A percentile compares a stretch with the other conserved stretches of the same genome.
Conservation (phyloP, 2,888 invertebrate genomes). For the Ectemnius lituratus region DNA sequence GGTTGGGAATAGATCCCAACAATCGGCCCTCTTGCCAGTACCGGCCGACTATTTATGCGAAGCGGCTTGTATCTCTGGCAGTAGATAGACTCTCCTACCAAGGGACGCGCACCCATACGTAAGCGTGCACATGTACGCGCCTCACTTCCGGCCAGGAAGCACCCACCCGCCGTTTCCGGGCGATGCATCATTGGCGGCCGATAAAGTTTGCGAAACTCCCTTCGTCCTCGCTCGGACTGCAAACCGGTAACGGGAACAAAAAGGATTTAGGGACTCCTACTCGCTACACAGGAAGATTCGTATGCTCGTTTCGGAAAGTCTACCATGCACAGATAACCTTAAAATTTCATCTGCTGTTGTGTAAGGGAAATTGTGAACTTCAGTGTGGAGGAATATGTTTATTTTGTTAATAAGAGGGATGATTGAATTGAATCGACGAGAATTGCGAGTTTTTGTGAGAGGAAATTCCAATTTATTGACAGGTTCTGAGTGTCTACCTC, state of each 20-base stretch:
- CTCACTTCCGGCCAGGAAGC: slow-evolving; percentile 66
- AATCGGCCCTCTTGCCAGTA: slow-evolving; percentile 24
- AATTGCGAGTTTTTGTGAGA: no score
- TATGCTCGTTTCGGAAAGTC: no score
- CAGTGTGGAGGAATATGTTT: no score
- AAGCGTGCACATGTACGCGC: slow-evolving; percentile 46
- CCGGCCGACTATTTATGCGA: slow-evolving; percentile 43
- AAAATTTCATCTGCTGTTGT: no score
- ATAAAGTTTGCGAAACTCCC: slow-evolving; percentile 67
- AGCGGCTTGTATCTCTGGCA: slow-evolving; percentile 26
- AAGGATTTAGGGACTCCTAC: slow-evolving; percentile 28
- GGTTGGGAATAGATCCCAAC: not conserved
- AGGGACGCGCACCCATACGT: slow-evolving; percentile 12
- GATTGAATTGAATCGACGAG: no score
- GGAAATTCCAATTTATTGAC: no score
- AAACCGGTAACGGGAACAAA: slow-evolving; percentile 50
- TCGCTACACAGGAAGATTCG: no score
- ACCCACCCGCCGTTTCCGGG: slow-evolving; percentile 65
- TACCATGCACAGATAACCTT: no score
- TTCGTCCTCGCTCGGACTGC: slow-evolving; percentile 42
- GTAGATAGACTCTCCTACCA: slow-evolving; percentile 32
- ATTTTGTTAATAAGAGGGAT: no score
- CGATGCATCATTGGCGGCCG: slow-evolving; percentile 70
- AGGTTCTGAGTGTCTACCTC: no score
- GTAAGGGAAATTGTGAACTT: no score